These are phyloP conservation scores for Triops longicaudatus DNA, from an alignment of 1,140 invertebrate genomes.

Conservation along the genomic window DNA sequence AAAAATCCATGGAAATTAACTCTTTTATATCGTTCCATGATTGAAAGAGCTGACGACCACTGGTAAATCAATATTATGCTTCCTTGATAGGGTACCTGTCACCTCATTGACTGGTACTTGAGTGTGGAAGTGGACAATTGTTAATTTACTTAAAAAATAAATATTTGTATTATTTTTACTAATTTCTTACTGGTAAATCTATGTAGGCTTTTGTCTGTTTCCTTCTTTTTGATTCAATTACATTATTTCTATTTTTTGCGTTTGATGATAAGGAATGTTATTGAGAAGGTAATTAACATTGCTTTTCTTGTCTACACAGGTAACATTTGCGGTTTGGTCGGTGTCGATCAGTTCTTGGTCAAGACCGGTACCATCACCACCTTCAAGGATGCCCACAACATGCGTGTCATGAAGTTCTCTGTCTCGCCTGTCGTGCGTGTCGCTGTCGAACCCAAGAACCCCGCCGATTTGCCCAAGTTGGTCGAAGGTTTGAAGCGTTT, in stretches of 20 bases:
- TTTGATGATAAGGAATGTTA: too few relatives aligned
- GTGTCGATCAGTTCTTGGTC: conserved; percentile 98
- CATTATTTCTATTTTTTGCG: too few relatives aligned
- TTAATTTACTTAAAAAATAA: too few relatives aligned
- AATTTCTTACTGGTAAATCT: background rate
- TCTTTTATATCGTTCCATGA: background rate
- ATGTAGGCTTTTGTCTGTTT: too few relatives aligned
- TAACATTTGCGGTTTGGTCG: conserved; percentile 99
- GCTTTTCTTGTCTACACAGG: conserved; percentile 35
- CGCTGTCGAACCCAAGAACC: conserved; percentile 98
- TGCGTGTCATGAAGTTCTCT: conserved; percentile 98
- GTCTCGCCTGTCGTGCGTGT: conserved; percentile 99
- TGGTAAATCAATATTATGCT: conserved; percentile 18
- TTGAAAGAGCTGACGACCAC: conserved; percentile 17
- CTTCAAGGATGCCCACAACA: conserved; percentile 98
- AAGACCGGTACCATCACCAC: conserved; percentile 99
- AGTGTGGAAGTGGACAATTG: conserved; percentile 18
- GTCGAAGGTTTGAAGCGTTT: conserved; percentile 87
- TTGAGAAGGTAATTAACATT: background rate
- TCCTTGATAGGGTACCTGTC: background rate
- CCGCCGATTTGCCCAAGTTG: conserved; percentile 96
- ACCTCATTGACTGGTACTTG: background rate
- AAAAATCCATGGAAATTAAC: conserved; percentile 21
- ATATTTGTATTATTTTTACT: background rate
- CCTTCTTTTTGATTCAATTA: too few relatives aligned